Evolutionary conservation across 2,888 invertebrate genomes (phyloP).

Genomic region (Drosophila nr. perissopoda): DNA sequence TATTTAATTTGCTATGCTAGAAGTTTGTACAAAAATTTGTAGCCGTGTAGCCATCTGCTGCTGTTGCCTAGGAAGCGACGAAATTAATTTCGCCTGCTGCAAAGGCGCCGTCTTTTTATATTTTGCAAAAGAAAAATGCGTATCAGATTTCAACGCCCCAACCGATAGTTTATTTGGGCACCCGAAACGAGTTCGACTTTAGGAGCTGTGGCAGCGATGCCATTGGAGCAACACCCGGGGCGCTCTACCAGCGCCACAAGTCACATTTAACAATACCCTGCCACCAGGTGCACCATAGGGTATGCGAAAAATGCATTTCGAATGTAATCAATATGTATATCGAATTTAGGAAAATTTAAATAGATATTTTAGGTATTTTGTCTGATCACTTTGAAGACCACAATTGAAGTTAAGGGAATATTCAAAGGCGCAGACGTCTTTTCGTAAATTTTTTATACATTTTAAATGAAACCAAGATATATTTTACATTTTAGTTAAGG

Average conservation of each 20-base stretch:
- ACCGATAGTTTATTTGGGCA: slow-evolving; percentile 34
- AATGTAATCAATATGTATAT: not conserved
- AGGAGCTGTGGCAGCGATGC: slow-evolving; percentile 29
- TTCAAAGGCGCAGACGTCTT: not conserved
- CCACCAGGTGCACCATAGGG: not conserved
- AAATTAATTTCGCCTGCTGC: slow-evolving; percentile 47
- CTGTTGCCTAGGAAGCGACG: slow-evolving; percentile 58
- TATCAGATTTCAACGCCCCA: slow-evolving; percentile 70
- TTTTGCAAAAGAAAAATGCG: slow-evolving; percentile 57
- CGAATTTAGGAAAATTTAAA: not conserved
- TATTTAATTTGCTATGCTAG: not conserved
- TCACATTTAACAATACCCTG: slow-evolving; percentile 23
- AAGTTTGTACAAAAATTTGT: not conserved
- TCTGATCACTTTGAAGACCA: not conserved
- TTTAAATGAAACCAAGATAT: not conserved
- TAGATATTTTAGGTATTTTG: not conserved
- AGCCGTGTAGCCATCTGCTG: not conserved
- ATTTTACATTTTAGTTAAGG: not conserved
- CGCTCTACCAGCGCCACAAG: slow-evolving; percentile 53
- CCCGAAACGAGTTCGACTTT: slow-evolving; percentile 58
- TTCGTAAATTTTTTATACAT: not conserved
- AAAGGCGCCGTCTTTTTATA: slow-evolving; percentile 24
- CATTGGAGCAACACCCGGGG: slow-evolving; percentile 67
- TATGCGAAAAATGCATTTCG: not conserved
- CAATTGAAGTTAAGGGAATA: not conserved